A percentile compares a stretch with the other conserved stretches of the same genome.
Conservation (phyloP, 53 echinoderm and acorn worm genomes). For the Paelopatides confundens region DNA sequence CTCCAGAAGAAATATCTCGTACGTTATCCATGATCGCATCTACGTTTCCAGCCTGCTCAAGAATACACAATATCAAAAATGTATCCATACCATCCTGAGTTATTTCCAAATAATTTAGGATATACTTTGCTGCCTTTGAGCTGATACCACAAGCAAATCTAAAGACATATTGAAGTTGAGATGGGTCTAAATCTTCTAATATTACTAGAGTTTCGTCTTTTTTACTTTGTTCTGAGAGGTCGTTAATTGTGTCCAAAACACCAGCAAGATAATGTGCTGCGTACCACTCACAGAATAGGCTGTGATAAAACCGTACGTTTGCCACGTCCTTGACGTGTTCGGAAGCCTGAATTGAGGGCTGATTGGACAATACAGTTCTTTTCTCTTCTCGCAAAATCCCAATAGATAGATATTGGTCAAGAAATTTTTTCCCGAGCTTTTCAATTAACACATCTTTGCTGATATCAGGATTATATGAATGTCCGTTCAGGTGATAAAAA, state of each 20-base stretch:
- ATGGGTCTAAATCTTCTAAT: not conserved
- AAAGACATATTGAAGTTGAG: not conserved
- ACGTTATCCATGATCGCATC: not conserved
- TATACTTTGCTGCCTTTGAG: not conserved
- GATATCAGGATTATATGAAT: not conserved
- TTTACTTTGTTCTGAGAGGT: not conserved
- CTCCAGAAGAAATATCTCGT: not conserved
- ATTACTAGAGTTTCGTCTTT: not conserved
- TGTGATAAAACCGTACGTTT: not conserved
- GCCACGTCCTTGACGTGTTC: not conserved
- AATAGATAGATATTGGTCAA: not conserved
- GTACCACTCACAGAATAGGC: conserved; percentile 9
- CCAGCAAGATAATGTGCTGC: not conserved
- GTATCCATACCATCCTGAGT: not conserved
- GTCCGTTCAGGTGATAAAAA: not conserved
- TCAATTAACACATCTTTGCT: not conserved
- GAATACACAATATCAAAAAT: not conserved
- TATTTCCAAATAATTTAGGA: not conserved
- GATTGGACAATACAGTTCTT: not conserved
- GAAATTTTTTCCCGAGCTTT: not conserved
- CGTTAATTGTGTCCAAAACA: not conserved
- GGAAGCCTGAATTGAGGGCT: not conserved
- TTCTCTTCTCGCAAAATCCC: conserved; percentile 1
- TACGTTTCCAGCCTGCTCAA: not conserved
- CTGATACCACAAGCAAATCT: not conserved